Base-by-base conservation (phyloP, 2,888 invertebrate genomes). In the Siphlonurus alternatus region DNA sequence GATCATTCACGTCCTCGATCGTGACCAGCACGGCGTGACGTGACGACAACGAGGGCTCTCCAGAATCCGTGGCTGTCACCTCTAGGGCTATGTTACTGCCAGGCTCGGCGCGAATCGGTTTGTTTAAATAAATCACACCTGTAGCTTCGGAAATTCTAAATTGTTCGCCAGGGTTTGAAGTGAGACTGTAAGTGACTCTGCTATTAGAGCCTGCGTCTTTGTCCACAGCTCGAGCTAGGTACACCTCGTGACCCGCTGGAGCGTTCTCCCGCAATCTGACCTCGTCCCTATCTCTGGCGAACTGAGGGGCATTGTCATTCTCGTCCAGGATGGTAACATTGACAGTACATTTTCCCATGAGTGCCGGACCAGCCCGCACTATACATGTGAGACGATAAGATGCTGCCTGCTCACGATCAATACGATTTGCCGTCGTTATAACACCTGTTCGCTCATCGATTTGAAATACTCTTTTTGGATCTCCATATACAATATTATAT, bases 221-320 rank as follows among this genome's bases (percentile, higher is more conserved):
- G 76, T 97, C 96, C 64, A 83, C 80, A 0, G 95, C 96, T 71
- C 88, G 81, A 1, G 93, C 89, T 69, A 93, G 81, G 75, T 89
- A 93, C 38, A 96, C 87, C 76, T 95, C 93, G 75, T 93, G 92
- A 0, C 95, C 95, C 51, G 95, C 91, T 22, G 96, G 94, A 70
- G 90, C 88, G 74, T 94, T 92, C 78, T 95, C 95, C 19, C 85
- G 82, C 65, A 96, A 80, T 67, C 81, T 80, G 60, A 92, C 85
- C 74, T 89, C 87, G 72, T 91, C 89, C 71, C 84, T 86, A 67
- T 87, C 88, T 71, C 85, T 83, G 23, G 85, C 81, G 74, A 93
- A 93, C 67, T 83, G 79, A 2, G 97, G 97, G 64, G 87, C 83
- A 74, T 95, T 94, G 75, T 97, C 96, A 76, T 97, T 97, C 2